Evolutionary conservation across 2,888 invertebrate species (phyloP).

Genomic region (Bellardia pandia): DNA sequence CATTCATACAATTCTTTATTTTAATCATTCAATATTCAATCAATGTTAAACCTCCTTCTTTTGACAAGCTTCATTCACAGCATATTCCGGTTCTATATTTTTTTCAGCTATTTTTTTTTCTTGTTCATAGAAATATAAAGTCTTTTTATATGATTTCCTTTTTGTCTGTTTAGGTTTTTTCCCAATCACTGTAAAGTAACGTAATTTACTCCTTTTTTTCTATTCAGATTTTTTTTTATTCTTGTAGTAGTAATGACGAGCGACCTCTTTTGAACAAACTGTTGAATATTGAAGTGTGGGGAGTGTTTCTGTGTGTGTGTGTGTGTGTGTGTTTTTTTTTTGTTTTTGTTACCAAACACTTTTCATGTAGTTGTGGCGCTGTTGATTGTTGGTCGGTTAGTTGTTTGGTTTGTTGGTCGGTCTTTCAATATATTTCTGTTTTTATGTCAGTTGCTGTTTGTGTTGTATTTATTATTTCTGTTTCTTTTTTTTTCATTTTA

Average conservation of each 20-base stretch:
- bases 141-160: slow-evolving; percentile 9
- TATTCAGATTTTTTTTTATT: neutral
- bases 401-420: slow-evolving; percentile 1
- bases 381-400: slow-evolving; percentile 40
- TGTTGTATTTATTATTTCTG: slow-evolving; percentile 47
- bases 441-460: slow-evolving; percentile 17
- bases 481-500: neutral
- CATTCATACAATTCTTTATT: slow-evolving; percentile 45
- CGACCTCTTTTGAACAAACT: slow-evolving; percentile 66
- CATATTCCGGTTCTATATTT: neutral
- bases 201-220: slow-evolving; percentile 57
- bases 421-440: slow-evolving; percentile 27
- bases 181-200: slow-evolving; percentile 61
- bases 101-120: neutral
- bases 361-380: slow-evolving; percentile 43
- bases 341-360: slow-evolving; percentile 25
- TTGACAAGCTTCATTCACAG: slow-evolving; percentile 49
- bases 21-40: slow-evolving; percentile 70
- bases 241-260: slow-evolving; percentile 33
- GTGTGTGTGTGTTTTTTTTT: slow-evolving; percentile 1
- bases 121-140: neutral
- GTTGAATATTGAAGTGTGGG: slow-evolving; percentile 60
- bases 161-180: slow-evolving; percentile 16
- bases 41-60: slow-evolving; percentile 59
- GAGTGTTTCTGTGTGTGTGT: slow-evolving; percentile 6